Evolutionary conservation across 2,113 vertebrate genomes (phyloP), one percentile per base, ranked within the genome.

Genomic region (Nerophis lumbriciformis): DNA sequence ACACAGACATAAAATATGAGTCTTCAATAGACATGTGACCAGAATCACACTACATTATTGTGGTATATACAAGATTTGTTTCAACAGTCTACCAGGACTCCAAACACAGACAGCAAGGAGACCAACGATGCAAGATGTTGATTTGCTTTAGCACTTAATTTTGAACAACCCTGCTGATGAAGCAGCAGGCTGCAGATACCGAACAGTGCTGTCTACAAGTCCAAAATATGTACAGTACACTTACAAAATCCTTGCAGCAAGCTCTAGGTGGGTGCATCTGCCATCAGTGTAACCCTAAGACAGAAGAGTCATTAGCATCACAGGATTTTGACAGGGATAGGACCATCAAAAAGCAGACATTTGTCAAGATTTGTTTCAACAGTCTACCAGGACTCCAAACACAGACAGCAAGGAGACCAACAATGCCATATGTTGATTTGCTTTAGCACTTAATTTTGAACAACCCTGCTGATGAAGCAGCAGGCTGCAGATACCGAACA

Each of bases 41-140:
- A n/a, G n/a, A n/a, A n/a, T n/a, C n/a, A n/a, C n/a, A n/a, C n/a
- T n/a, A n/a, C n/a, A n/a, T 28, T 28, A 28, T 3, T 28, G 28
- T 28, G 28, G 28, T 4, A 28, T 28, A 28, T 28, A 28, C 28
- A 28, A 28, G 28, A 28, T 28, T 28, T 28, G 92, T 95, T 64
- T 88, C 92, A 92, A 87, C 91, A 92, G 21, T 75, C 88, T 92
- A 93, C 93, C 93, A 93, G 92, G 93, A 90, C 92, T 88, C 86
- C 84, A 84, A 66, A 84, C 91, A 94, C 83, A 61, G 1, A 1
- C 48, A 49, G 68, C 75, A 67, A 56, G 88, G 83, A 91, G 93
- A 92, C 92, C 93, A 96, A 94, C 90, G 84, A 93, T 93, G 94
- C 93, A 90, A 92, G 35, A 81, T 86, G 90, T 79, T 86, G 93